Evolutionary conservation across 1,140 invertebrate genomes (phyloP).

Genomic region (Onthophagus taurus): DNA sequence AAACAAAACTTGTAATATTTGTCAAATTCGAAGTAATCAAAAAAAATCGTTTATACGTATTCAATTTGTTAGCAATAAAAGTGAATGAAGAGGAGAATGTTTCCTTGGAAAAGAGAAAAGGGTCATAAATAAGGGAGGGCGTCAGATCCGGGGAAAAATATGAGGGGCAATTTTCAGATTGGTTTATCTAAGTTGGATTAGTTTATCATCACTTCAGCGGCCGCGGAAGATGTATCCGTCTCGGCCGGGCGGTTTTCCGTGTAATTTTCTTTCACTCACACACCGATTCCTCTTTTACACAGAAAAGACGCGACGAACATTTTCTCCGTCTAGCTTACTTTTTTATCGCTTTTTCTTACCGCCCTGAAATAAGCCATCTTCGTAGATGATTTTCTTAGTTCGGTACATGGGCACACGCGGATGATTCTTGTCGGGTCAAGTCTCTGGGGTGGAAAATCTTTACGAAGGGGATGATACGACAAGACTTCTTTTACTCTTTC

Average conservation of each 20-base stretch:
- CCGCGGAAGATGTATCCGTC: constrained; percentile 12
- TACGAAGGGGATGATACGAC: too few species aligned
- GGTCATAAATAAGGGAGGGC: too few species aligned
- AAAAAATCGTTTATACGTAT: too few species aligned
- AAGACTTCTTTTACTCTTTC: too few species aligned
- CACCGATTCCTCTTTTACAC: not conserved
- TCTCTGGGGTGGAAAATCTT: constrained; percentile 28
- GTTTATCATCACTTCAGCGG: constrained; percentile 15
- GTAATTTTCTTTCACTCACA: constrained; percentile 19
- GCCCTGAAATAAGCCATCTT: constrained; percentile 5
- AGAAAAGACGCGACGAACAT: not conserved
- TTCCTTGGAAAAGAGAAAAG: too few species aligned
- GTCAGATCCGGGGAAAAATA: too few species aligned
- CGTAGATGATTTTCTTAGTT: constrained; percentile 15
- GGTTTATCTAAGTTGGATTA: constrained; percentile 16
- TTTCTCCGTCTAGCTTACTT: too few species aligned
- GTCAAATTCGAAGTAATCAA: too few species aligned
- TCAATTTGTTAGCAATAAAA: too few species aligned
- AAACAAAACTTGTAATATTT: too few species aligned
- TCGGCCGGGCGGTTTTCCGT: constrained; percentile 14
- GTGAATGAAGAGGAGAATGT: too few species aligned
- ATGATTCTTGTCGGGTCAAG: constrained; percentile 36
- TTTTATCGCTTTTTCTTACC: constrained; percentile 14
- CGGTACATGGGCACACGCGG: constrained; percentile 27
- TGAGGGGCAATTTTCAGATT: constrained; percentile 16